These are phyloP conservation scores for Coelinius sp. DNA, from an alignment of 2,888 invertebrate genomes.

Conservation along the genomic window DNA sequence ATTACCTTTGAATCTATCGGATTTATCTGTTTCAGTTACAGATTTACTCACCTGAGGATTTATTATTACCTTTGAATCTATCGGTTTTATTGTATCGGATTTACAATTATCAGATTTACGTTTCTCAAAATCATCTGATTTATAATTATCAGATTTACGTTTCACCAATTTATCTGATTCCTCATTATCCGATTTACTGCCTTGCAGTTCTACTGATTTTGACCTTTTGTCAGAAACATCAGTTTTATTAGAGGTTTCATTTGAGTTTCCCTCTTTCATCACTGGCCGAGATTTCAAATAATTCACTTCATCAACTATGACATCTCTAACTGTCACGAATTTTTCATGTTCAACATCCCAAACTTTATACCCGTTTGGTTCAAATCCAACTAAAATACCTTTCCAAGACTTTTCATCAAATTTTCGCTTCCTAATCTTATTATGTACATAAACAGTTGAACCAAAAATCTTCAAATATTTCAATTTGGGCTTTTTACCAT, in stretches of 20 bases:
- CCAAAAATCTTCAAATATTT: no score
- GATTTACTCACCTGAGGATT: background rate
- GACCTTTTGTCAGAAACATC: constrained; percentile 25
- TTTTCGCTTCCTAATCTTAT: constrained; percentile 57
- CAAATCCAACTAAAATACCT: constrained; percentile 60
- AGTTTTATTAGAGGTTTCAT: constrained; percentile 19
- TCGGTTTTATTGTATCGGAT: background rate
- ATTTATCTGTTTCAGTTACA: constrained; percentile 31
- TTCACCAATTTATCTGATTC: constrained; percentile 23
- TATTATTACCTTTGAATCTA: background rate
- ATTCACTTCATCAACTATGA: constrained; percentile 60
- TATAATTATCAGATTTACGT: background rate
- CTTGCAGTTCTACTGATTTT: constrained; percentile 28
- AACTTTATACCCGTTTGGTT: constrained; percentile 62
- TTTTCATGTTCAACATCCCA: constrained; percentile 56
- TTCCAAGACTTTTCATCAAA: constrained; percentile 63
- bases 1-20: no score
- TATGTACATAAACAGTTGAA: constrained; percentile 35
- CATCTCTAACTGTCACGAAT: constrained; percentile 58
- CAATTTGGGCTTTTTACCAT: background rate
- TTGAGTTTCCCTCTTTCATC: constrained; percentile 18
- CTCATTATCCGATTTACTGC: constrained; percentile 30
- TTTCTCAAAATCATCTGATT: no score
- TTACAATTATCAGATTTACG: no score
- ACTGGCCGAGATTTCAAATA: constrained; percentile 50